These are phyloP conservation scores for Cyclargus thomasi DNA, from an alignment of 1,140 invertebrate species.

Conservation along the genomic window DNA sequence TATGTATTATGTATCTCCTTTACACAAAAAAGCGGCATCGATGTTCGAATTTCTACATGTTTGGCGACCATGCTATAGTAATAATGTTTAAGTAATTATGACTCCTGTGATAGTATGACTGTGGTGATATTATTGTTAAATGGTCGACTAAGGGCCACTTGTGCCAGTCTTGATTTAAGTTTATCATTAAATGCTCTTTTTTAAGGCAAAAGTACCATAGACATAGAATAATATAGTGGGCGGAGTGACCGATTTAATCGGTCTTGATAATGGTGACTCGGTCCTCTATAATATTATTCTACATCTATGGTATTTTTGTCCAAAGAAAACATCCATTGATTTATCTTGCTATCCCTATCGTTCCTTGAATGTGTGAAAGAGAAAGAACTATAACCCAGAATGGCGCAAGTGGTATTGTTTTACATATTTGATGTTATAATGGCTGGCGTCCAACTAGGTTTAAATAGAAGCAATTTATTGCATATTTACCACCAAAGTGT, in stretches of 20 bases:
- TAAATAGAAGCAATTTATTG: background rate
- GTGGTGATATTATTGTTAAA: slow-evolving; percentile 14
- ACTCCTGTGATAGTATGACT: slow-evolving; percentile 11
- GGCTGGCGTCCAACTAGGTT: background rate
- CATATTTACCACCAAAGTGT: background rate
- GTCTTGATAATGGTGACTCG: too few species aligned
- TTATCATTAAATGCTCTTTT: too few species aligned
- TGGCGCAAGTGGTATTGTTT: background rate
- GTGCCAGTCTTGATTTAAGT: too few species aligned
- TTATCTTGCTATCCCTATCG: background rate
- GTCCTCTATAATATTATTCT: too few species aligned
- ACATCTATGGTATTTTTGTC: too few species aligned
- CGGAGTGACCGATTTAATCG: too few species aligned
- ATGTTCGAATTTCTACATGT: background rate
- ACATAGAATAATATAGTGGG: too few species aligned
- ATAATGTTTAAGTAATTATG: background rate
- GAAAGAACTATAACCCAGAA: too few species aligned
- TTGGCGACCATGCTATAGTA: background rate
- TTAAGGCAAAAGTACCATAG: too few species aligned
- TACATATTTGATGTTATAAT: background rate
- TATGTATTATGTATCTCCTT: background rate
- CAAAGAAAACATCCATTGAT: too few species aligned
- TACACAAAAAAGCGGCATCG: background rate
- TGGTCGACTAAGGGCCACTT: background rate
- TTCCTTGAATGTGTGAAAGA: background rate